Evolutionary conservation across 2,113 vertebrate genomes (phyloP).

Genomic region (Penelope pileata): DNA sequence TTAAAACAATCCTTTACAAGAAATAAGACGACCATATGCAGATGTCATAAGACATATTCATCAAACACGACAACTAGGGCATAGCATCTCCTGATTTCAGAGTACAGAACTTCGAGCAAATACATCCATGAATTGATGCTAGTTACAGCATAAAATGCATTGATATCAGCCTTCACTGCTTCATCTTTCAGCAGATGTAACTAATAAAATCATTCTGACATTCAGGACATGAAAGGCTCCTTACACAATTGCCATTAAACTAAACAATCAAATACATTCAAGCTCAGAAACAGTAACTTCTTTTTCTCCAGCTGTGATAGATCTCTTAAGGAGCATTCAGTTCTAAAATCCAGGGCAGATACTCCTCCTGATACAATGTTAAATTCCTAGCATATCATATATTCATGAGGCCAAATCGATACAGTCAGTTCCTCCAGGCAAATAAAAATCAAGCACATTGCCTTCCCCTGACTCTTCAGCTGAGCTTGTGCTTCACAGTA

Average conservation of each 20-base stretch:
- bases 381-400: neutral
- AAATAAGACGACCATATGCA: neutral
- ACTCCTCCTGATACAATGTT: fast-evolving
- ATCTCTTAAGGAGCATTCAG: neutral
- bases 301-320: neutral
- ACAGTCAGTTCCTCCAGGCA: fast-evolving
- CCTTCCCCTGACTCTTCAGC: neutral
- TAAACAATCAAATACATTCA: neutral
- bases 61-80: neutral
- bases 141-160: neutral
- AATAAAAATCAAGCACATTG: neutral
- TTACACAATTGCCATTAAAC: neutral
- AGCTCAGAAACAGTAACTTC: neutral
- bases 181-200: neutral
- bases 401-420: neutral
- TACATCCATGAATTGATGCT: neutral
- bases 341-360: neutral
- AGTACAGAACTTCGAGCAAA: neutral
- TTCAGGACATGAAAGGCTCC: neutral
- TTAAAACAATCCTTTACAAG: neutral
- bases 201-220: neutral
- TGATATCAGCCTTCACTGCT: neutral
- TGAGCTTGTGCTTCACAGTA: neutral
- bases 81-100: neutral
- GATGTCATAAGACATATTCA: neutral